Conservation (phyloP, 2,797 vertebrate genomes). For the Hippopotamyrus pictus region DNA sequence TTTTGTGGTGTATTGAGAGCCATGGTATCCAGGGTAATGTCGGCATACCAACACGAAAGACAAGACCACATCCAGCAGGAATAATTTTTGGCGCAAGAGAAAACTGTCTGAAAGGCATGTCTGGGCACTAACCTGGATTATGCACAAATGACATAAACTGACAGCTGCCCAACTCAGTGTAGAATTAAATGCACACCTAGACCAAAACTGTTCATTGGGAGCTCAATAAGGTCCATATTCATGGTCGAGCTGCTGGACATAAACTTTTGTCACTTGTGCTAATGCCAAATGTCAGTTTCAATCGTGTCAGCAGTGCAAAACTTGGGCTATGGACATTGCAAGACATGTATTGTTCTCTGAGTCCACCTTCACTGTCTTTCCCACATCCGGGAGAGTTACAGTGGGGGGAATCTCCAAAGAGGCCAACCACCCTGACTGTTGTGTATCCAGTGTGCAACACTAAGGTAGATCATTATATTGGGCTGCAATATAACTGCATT, state of each 20-base stretch:
- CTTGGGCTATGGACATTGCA: neutral
- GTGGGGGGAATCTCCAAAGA: neutral
- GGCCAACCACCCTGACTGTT: neutral
- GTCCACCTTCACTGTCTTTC: neutral
- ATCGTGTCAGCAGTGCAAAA: neutral
- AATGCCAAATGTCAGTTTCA: neutral
- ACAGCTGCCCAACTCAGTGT: neutral
- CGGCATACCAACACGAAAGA: neutral
- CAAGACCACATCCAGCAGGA: neutral
- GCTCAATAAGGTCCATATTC: neutral
- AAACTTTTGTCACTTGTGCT: neutral
- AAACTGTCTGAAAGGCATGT: neutral
- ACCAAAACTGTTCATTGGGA: neutral
- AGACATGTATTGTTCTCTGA: neutral
- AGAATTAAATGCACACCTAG: neutral
- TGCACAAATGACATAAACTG: neutral
- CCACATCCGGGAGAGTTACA: neutral
- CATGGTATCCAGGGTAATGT: neutral
- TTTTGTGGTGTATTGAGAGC: neutral
- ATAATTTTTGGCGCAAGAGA: neutral
- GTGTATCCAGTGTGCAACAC: neutral
- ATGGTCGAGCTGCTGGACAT: neutral
- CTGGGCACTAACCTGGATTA: neutral
- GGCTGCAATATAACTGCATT: neutral
- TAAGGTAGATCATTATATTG: neutral